Evolutionary conservation across 2,113 vertebrate genomes (phyloP), one percentile per base, ranked within the genome.

Genomic region (Malurus alboscapulatus): DNA sequence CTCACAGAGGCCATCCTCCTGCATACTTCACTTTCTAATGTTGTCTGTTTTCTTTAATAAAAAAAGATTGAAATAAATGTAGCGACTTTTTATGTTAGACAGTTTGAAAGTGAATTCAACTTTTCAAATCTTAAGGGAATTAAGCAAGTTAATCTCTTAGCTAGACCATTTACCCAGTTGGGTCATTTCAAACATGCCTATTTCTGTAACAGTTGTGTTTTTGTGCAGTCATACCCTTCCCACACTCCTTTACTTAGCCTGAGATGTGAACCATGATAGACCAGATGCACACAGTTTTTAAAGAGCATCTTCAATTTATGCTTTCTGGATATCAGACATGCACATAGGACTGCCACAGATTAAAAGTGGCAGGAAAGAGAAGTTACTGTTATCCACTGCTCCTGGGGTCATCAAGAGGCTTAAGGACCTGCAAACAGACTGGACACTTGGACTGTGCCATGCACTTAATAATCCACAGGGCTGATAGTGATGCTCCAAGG

Each of bases 131-230:
- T 61, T 65, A 44, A 62, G 67, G 82, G 82, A 87, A 79, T 91
- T 84, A 73, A 76, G 29, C 5, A 88, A 76, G 51, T 76, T 72
- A 75, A 55, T 66, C 48, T 67, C 45, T 79, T 8, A 93, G 53
- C 66, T 82, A 79, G 45, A 87, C 61, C 67, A 68, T 89, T 82
- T 61, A 87, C 50, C 78, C 71, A 66, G 29, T 27, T 83, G 58
- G 30, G 10, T 18, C 32, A n/a, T 40, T 83, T 87, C 14, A 80
- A 29, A 50, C 26, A 30, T 25, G 20, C 11, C 7, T 93, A 58
- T 96, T 96, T 88, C 71, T 90, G 58, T 83, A 90, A 83, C 22
- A 61, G 12, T 17, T 63, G 20, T 29, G 42, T 87, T 85, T 92
- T 80, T 73, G 55, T n/a, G 24, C 42, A 85, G 30, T 48, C 38